A percentile compares a stretch with the other conserved stretches of the same genome.
phyloP scores from a whole-genome alignment of 2,797 vertebrate species.

The Amblyopsis hoosieri region DNA sequence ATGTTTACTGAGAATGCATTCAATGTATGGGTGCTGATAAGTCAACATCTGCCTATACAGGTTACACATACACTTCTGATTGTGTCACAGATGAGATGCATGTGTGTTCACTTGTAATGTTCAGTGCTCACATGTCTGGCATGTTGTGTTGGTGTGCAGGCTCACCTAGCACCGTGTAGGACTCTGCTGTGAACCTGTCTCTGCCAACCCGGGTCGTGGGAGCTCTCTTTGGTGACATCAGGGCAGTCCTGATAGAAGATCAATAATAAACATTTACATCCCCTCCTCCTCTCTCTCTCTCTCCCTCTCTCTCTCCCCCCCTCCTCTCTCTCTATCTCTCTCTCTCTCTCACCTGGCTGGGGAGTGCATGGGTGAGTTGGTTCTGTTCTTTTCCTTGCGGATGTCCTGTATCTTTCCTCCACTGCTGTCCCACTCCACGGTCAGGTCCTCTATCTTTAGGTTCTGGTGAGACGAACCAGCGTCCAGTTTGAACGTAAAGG shows the following conservation, averaged over 20 bases:
- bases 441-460: conserved; percentile 90
- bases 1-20: neutral
- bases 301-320: too few relatives aligned
- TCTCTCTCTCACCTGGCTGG: conserved; percentile 81
- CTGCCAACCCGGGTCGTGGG: conserved; percentile 83
- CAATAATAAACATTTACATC: neutral
- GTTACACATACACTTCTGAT: too few relatives aligned
- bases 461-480: conserved; percentile 90
- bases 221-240: conserved; percentile 91
- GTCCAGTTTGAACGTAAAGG: conserved; percentile 92
- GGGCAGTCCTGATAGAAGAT: conserved; percentile 75
- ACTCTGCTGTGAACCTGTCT: conserved; percentile 93
- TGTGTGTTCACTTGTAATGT: neutral
- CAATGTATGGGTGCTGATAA: too few relatives aligned
- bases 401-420: conserved; percentile 94
- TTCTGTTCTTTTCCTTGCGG: conserved; percentile 91
- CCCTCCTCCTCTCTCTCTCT: too few relatives aligned
- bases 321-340: too few relatives aligned
- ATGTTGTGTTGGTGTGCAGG: neutral
- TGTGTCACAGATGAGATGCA: neutral
- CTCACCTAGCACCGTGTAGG: conserved; percentile 94
- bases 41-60: too few relatives aligned
- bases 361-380: conserved; percentile 90
- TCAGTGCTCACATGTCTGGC: neutral
- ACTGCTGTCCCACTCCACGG: conserved; percentile 93